Evolutionary conservation across 2,113 vertebrate species (phyloP).

Genomic region (Gavialis gangeticus): DNA sequence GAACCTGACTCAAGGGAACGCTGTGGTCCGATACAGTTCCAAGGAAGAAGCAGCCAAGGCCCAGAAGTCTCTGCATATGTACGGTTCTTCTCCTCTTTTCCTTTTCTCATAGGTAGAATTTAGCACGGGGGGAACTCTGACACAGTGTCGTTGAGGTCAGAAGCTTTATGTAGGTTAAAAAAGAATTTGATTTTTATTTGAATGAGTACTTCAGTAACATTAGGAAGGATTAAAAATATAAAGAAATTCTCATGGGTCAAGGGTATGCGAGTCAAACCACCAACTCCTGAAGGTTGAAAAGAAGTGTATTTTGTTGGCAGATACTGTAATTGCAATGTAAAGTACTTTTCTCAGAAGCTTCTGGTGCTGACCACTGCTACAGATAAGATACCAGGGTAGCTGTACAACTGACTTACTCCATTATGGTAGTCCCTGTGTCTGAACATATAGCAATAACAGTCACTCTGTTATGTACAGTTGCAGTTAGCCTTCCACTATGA

Average conservation of each 20-base stretch:
- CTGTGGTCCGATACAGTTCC: slow-evolving; percentile 98
- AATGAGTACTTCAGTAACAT: not conserved
- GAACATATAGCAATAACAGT: not conserved
- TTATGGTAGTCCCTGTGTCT: not conserved
- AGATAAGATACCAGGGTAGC: not conserved
- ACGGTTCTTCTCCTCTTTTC: slow-evolving; percentile 40
- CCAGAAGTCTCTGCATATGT: slow-evolving; percentile 99
- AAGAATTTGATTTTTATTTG: not conserved
- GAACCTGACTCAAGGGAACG: slow-evolving; percentile 98
- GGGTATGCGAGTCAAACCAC: not conserved
- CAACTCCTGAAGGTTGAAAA: not conserved
- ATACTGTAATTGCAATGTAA: not conserved
- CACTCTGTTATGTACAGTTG: not conserved
- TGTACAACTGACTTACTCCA: not conserved
- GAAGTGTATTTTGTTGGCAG: not conserved
- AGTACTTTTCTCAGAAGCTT: not conserved
- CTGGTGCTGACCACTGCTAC: not conserved
- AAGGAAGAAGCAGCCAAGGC: slow-evolving; percentile 98
- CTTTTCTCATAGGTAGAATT: not conserved
- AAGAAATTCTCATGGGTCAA: not conserved
- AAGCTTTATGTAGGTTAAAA: not conserved
- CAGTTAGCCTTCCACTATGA: not conserved
- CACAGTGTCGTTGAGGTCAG: not conserved
- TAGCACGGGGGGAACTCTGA: too few relatives aligned
- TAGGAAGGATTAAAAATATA: not conserved